Evolutionary conservation across 2,888 invertebrate species (phyloP).

Genomic region (Volucella zonaria): DNA sequence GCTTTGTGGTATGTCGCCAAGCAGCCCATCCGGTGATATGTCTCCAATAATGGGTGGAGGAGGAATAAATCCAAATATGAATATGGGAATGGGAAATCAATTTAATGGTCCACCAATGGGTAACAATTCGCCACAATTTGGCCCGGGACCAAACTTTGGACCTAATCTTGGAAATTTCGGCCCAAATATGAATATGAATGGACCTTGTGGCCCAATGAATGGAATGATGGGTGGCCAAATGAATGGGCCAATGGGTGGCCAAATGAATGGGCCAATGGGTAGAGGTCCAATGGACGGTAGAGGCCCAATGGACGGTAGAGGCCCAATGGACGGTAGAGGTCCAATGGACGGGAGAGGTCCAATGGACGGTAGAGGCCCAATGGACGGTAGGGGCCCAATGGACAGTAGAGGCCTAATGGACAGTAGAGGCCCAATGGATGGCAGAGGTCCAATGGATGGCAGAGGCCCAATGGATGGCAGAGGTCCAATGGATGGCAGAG

Average conservation of each 20-base stretch:
- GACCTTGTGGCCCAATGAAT: constrained; percentile 58
- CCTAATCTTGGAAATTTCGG: constrained; percentile 62
- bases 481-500: constrained; percentile 51
- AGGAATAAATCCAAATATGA: constrained; percentile 55
- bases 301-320: constrained; percentile 43
- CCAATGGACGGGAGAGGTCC: constrained; percentile 23
- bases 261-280: constrained; percentile 45
- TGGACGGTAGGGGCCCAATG: constrained; percentile 39
- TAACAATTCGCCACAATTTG: constrained; percentile 58
- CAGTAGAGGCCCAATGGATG: constrained; percentile 16
- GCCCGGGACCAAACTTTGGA: constrained; percentile 57
- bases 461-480: constrained; percentile 61
- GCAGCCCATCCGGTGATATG: constrained; percentile 58
- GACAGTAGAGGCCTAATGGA: constrained; percentile 2
- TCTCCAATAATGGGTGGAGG: constrained; percentile 62
- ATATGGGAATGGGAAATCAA: constrained; percentile 66
- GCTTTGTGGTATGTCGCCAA: constrained; percentile 45
- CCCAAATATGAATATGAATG: constrained; percentile 64
- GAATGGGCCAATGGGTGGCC: constrained; percentile 48
- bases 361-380: constrained; percentile 49
- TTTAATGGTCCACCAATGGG: constrained; percentile 66
- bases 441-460: constrained; percentile 41
- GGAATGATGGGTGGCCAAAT: constrained; percentile 51
- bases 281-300: constrained; percentile 36
- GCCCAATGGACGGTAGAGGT: constrained; percentile 28